phyloP scores from a whole-genome alignment of 2,113 vertebrate species.

The Lathamus discolor region DNA sequence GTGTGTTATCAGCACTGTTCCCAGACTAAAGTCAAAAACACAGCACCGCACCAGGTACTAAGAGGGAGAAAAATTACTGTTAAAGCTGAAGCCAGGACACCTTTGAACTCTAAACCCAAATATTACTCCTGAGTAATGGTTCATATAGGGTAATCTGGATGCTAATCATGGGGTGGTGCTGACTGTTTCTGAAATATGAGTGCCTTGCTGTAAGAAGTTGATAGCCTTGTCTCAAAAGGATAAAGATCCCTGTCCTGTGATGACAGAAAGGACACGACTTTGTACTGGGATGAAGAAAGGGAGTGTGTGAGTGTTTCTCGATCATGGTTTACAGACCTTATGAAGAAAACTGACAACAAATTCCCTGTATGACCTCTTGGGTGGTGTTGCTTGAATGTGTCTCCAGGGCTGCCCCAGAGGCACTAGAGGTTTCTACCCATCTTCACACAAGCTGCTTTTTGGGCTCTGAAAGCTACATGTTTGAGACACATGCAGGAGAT shows the following conservation, averaged over 20 bases:
- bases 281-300: not conserved
- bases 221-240: not conserved
- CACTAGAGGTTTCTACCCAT: not conserved
- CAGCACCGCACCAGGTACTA: not conserved
- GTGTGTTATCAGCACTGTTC: not conserved
- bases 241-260: not conserved
- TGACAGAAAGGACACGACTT: not conserved
- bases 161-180: not conserved
- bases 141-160: not conserved
- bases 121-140: not conserved
- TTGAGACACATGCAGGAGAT: not conserved
- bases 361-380: not conserved
- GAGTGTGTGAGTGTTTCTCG: not conserved
- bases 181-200: not conserved
- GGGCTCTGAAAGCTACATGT: not conserved
- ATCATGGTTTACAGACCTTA: not conserved
- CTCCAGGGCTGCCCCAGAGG: not conserved
- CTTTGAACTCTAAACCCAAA: not conserved
- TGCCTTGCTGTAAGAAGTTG: not conserved
- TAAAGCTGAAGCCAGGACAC: not conserved
- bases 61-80: not conserved
- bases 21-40: not conserved
- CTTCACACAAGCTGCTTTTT: not conserved
- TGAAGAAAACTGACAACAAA: fast-evolving
- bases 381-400: not conserved